Evolutionary conservation across 2,888 invertebrate genomes (phyloP).

Genomic region (Ditylenchus weischeri): DNA sequence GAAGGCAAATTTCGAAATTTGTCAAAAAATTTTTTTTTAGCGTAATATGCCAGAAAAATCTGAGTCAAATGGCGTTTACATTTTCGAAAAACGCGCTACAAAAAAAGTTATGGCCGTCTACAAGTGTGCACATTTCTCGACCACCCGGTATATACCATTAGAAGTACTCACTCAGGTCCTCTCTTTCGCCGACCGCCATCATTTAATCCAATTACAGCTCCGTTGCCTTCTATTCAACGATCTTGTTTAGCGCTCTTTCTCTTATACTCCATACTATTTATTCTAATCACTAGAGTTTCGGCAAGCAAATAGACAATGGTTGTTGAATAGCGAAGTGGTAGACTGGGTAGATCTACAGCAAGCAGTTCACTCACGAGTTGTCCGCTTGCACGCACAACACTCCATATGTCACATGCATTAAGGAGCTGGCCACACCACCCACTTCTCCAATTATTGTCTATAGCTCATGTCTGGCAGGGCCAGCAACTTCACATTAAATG

Average conservation of each 20-base stretch:
- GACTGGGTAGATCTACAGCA: neutral
- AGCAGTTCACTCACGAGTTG: neutral
- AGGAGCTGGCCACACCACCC: no score
- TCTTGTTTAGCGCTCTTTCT: neutral
- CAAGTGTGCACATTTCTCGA: no score
- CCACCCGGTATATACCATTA: no score
- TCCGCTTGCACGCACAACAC: neutral
- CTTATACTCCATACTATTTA: neutral
- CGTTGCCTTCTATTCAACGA: neutral
- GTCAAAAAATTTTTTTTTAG: no score
- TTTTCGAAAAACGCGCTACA: no score
- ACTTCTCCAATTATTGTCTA: neutral
- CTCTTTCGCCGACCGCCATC: no score
- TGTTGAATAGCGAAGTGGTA: neutral
- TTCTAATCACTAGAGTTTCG: neutral
- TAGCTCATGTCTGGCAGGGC: constrained; percentile 1
- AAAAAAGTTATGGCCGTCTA: no score
- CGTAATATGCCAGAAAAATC: no score
- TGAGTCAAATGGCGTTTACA: no score
- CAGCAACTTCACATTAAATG: constrained; percentile 1
- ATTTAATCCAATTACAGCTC: constrained; percentile 3
- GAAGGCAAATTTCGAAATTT: no score
- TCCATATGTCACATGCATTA: neutral
- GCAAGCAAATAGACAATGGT: neutral
- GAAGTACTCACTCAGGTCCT: no score